A percentile compares a stretch with the other conserved stretches of the same genome.
Evolutionary conservation across 2,113 vertebrate species (phyloP).

Genomic region (Sclerurus mexicanus): DNA sequence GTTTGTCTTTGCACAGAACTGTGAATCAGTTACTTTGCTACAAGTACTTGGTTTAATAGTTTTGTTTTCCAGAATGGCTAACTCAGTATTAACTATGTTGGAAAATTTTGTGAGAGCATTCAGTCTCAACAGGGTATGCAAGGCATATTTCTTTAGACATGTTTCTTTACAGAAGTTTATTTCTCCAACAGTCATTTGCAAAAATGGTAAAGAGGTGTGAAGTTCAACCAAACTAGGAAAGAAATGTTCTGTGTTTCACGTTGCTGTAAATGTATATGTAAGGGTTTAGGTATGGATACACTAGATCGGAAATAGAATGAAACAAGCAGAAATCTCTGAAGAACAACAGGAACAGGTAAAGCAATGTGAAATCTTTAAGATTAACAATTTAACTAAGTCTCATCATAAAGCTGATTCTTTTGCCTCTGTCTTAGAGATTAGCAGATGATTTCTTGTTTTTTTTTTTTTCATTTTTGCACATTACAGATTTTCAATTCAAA

Average conservation of each 20-base stretch:
- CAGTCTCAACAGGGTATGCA: neutral
- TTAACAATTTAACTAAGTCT: neutral
- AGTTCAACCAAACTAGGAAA: neutral
- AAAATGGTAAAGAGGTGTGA: neutral
- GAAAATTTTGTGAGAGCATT: neutral
- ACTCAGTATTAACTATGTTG: neutral
- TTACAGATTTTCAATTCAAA: neutral
- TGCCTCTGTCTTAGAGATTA: neutral
- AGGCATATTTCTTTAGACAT: neutral
- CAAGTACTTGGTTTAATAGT: neutral
- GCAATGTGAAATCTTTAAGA: neutral
- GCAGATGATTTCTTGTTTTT: neutral
- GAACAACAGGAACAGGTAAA: neutral
- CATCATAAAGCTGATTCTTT: neutral
- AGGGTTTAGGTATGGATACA: neutral
- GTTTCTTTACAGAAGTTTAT: neutral
- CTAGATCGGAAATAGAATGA: neutral
- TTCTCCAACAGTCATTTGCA: neutral
- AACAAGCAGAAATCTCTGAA: neutral
- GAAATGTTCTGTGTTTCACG: neutral
- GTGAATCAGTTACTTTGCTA: neutral
- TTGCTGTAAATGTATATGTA: neutral
- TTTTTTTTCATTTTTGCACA: neutral
- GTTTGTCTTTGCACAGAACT: neutral
- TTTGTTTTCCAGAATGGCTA: neutral